These are phyloP conservation scores for Mesorhabditis sp. DNA, from an alignment of 2,888 invertebrate species.

Conservation along the genomic window DNA sequence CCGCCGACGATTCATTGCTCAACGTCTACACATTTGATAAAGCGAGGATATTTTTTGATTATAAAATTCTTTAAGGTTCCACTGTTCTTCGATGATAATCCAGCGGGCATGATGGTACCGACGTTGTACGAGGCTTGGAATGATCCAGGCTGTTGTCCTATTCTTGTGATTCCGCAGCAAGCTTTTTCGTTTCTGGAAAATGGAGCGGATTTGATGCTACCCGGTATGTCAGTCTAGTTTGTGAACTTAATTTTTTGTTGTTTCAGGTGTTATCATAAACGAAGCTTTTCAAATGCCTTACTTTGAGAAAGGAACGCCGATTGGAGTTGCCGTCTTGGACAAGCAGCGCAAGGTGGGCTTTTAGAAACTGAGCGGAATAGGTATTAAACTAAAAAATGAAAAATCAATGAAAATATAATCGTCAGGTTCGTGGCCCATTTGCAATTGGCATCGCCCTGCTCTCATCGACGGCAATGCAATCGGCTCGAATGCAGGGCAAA, in stretches of 20 bases:
- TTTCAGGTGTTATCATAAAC: conserved; percentile 25
- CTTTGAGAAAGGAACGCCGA: conserved; percentile 30
- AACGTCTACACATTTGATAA: conserved; percentile 45
- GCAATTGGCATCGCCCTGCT: conserved; percentile 48
- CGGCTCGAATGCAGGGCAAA: conserved; percentile 40
- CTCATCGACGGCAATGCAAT: conserved; percentile 41
- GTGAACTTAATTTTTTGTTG: not conserved
- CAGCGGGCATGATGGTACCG: conserved; percentile 13
- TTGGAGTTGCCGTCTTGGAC: conserved; percentile 33
- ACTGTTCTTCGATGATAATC: conserved; percentile 39
- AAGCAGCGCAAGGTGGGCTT: not conserved
- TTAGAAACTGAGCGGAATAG: not conserved
- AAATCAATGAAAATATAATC: conserved; percentile 7
- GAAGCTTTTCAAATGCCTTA: conserved; percentile 24
- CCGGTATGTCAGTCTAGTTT: conserved; percentile 26
- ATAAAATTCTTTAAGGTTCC: conserved; percentile 19
- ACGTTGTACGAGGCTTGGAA: conserved; percentile 39
- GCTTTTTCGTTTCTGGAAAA: conserved; percentile 33
- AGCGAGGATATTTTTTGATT: not conserved
- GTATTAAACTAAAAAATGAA: conserved; percentile 10
- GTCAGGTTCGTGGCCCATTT: conserved; percentile 36
- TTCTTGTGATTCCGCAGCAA: conserved; percentile 34
- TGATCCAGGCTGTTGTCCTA: conserved; percentile 32
- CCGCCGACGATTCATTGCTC: conserved; percentile 25
- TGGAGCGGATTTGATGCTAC: conserved; percentile 55